Conservation (phyloP, 2,888 invertebrate genomes). For the Ypsolopha sequella region DNA sequence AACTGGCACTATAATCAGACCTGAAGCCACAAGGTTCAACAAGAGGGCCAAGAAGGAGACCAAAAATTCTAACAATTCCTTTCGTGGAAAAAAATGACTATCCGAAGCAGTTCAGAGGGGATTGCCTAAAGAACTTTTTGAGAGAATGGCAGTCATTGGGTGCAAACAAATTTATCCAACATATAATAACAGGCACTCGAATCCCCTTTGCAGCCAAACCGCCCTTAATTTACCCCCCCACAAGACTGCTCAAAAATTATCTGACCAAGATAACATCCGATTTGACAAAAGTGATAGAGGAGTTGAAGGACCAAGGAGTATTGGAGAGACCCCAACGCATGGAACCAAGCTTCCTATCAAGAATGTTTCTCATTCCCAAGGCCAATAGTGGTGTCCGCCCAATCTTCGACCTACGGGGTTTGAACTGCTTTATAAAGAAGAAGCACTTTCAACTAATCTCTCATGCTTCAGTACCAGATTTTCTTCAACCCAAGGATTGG, state of each 20-base stretch:
- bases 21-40: background rate
- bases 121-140: background rate
- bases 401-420: constrained; percentile 14
- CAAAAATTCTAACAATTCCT: constrained; percentile 6
- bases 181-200: constrained; percentile 4
- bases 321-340: constrained; percentile 3
- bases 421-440: constrained; percentile 11
- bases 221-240: constrained; percentile 4
- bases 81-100: constrained; percentile 2
- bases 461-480: constrained; percentile 9
- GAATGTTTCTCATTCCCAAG: constrained; percentile 15
- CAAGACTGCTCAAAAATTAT: constrained; percentile 1
- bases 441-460: constrained; percentile 14
- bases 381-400: constrained; percentile 13
- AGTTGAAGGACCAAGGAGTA: constrained; percentile 4
- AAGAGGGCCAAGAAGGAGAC: background rate
- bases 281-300: constrained; percentile 6
- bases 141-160: constrained; percentile 6
- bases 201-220: constrained; percentile 9
- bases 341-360: constrained; percentile 9
- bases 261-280: constrained; percentile 3
- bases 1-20: background rate
- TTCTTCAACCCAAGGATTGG: constrained; percentile 10
- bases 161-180: constrained; percentile 8
- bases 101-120: background rate